phyloP scores from a whole-genome alignment of 2,113 vertebrate genomes.

The Austrofundulus limnaeus region DNA sequence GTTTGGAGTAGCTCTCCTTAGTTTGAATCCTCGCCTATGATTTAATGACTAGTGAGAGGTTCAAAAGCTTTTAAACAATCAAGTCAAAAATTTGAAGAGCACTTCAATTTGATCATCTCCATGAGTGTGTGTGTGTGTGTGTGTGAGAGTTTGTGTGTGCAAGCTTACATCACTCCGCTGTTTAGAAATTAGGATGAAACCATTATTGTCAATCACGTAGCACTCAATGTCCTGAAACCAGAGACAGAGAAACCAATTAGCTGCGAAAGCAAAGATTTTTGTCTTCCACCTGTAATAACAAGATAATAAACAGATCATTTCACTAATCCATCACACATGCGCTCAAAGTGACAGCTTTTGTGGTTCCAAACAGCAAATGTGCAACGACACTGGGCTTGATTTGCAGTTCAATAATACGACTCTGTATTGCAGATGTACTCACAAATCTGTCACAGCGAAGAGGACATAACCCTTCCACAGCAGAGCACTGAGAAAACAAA shows the following conservation, averaged over 20 bases:
- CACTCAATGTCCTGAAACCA: conserved; percentile 66
- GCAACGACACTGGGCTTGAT: background rate
- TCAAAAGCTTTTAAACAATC: conserved; percentile 30
- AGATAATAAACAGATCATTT: conserved; percentile 17
- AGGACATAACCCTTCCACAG: conserved; percentile 64
- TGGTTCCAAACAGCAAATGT: background rate
- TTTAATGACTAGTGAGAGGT: conserved; percentile 7
- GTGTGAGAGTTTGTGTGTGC: conserved; percentile 24
- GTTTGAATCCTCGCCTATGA: conserved; percentile 1
- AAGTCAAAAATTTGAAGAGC: conserved; percentile 19
- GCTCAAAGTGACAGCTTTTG: background rate
- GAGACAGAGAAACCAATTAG: conserved; percentile 35
- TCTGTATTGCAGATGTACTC: conserved; percentile 34
- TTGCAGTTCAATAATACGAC: background rate
- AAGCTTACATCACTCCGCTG: conserved; percentile 61
- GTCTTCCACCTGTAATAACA: conserved; percentile 4
- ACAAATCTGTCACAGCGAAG: conserved; percentile 68
- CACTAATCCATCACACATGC: background rate
- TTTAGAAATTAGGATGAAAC: conserved; percentile 73
- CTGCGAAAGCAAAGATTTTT: conserved; percentile 10
- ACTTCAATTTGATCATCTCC: background rate
- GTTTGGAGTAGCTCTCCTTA: conserved; percentile 3
- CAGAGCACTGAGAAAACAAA: conserved; percentile 58
- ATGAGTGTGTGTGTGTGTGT: conserved; percentile 2
- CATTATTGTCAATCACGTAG: conserved; percentile 76